Conservation (phyloP, 2,113 vertebrate genomes). For the Phrynocephalus versicolor region DNA sequence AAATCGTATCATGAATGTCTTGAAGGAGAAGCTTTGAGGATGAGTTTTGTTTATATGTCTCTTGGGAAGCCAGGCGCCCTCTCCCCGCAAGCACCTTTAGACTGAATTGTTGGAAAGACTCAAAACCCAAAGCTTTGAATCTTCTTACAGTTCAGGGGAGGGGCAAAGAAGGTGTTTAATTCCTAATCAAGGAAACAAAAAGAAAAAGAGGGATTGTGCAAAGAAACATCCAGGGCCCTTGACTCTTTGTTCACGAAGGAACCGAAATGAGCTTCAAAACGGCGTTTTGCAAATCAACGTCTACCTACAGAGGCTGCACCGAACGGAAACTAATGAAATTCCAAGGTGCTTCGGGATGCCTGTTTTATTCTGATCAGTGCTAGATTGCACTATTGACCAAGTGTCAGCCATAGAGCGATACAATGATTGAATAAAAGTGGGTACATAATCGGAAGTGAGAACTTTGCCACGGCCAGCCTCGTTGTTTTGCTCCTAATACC, state of each 20-base stretch:
- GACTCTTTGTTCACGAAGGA: constrained; percentile 64
- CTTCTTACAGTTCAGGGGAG: background rate
- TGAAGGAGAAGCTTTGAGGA: background rate
- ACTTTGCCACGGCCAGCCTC: constrained; percentile 79
- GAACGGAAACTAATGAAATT: constrained; percentile 90
- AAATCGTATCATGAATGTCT: background rate
- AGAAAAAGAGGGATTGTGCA: constrained; percentile 30
- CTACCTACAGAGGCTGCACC: constrained; percentile 80
- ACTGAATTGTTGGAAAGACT: background rate
- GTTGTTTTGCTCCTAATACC: constrained; percentile 71
- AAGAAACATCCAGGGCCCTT: constrained; percentile 39
- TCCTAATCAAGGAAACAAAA: background rate
- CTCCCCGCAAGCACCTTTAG: background rate
- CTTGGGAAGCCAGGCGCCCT: too few relatives aligned
- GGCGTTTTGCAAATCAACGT: constrained; percentile 80
- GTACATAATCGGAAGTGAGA: constrained; percentile 86
- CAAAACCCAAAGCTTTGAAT: background rate
- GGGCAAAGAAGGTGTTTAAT: background rate
- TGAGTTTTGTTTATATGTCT: background rate
- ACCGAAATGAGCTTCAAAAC: constrained; percentile 69
- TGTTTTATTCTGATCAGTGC: constrained; percentile 89
- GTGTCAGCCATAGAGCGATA: constrained; percentile 83
- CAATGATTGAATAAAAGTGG: constrained; percentile 92
- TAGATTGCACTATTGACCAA: constrained; percentile 98
- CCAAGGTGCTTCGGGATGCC: constrained; percentile 82